phyloP scores from a whole-genome alignment of 2,888 invertebrate genomes.

The Lumbricus terrestris region DNA sequence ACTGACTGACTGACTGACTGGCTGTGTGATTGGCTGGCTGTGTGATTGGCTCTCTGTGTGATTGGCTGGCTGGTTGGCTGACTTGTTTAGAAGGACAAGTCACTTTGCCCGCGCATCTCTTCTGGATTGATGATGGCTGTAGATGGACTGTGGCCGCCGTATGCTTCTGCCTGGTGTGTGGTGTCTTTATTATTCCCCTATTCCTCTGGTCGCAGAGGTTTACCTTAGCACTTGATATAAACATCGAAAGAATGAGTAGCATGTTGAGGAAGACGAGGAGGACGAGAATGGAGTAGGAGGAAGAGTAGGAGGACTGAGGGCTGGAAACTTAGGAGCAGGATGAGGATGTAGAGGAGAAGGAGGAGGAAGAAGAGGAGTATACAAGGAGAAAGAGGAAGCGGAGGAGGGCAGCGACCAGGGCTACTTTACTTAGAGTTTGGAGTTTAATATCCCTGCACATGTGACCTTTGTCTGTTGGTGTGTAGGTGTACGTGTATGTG shows the following conservation, averaged over 20 bases:
- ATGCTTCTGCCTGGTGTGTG: background rate
- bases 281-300: background rate
- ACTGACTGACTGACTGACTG: too few species aligned
- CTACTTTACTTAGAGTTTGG: background rate
- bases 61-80: background rate
- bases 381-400: background rate
- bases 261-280: background rate
- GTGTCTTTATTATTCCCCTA: background rate
- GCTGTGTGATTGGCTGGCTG: too few species aligned
- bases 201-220: background rate
- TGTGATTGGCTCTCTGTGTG: background rate
- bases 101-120: background rate
- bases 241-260: background rate
- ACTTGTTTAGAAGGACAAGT: background rate
- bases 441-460: background rate
- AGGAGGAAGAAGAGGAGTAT: background rate
- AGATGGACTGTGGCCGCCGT: background rate
- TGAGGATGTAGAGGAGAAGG: background rate
- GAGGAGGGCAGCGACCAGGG: background rate
- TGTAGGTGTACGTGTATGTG: background rate
- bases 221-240: background rate
- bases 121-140: background rate
- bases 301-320: background rate
- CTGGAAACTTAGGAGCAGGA: background rate
- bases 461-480: background rate